Evolutionary conservation across 2,113 vertebrate genomes (phyloP).

Genomic region (Propithecus coquereli): DNA sequence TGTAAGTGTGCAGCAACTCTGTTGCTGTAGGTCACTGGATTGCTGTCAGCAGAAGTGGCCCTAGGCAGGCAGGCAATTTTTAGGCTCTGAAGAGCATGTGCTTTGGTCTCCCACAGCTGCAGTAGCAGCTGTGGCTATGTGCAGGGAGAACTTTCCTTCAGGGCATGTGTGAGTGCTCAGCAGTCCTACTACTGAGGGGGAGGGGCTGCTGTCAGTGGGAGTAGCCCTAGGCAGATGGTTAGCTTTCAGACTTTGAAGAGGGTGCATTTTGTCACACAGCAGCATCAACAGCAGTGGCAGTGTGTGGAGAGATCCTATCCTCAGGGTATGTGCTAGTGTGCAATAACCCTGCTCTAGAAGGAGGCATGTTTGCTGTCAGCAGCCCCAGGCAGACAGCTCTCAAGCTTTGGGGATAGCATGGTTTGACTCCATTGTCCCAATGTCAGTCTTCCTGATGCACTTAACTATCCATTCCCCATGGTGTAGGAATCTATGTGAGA

Average conservation of each 20-base stretch:
- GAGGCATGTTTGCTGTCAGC: neutral
- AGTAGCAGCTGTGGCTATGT: neutral
- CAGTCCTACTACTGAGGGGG: neutral
- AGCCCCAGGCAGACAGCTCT: neutral
- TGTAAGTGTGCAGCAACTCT: neutral
- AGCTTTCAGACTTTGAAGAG: neutral
- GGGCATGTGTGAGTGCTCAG: neutral
- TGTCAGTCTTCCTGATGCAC: neutral
- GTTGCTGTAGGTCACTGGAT: neutral
- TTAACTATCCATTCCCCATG: neutral
- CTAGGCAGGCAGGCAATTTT: neutral
- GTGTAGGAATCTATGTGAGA: neutral
- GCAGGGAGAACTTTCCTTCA: neutral
- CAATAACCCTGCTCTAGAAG: neutral
- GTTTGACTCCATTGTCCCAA: neutral
- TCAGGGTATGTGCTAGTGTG: neutral
- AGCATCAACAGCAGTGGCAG: neutral
- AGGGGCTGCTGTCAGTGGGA: neutral
- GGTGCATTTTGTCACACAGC: neutral
- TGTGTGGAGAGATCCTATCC: neutral
- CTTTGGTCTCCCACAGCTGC: neutral
- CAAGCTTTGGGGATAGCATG: neutral
- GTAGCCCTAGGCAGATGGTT: neutral
- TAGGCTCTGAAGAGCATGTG: neutral
- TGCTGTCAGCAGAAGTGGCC: neutral